Evolutionary conservation across 2,113 vertebrate genomes (phyloP).

Genomic region (Mixornis gularis): DNA sequence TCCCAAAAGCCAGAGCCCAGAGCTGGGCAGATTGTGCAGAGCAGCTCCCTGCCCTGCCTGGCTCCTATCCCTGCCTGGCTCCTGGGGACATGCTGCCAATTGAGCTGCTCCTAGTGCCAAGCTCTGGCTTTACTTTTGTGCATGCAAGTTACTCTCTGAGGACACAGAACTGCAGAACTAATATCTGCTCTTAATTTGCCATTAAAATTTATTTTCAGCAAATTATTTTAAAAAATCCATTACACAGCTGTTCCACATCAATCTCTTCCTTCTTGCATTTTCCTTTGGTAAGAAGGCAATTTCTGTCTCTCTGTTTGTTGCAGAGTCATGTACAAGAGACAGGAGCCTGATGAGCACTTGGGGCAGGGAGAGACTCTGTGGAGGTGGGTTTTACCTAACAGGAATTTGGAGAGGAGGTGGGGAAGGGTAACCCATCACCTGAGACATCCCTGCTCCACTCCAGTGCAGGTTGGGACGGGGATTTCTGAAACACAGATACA

Average conservation of each 20-base stretch:
- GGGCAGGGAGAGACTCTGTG: neutral
- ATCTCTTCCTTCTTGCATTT: slow-evolving; percentile 32
- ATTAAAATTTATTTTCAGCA: slow-evolving; percentile 62
- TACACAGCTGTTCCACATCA: slow-evolving; percentile 30
- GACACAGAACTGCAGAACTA: neutral
- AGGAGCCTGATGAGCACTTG: neutral
- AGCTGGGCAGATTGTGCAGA: neutral
- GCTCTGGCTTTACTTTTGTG: neutral
- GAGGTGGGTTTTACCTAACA: neutral
- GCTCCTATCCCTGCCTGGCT: neutral
- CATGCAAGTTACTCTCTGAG: neutral
- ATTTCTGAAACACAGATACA: neutral
- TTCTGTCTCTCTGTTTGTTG: neutral
- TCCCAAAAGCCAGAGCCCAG: neutral
- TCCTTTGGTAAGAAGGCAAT: neutral
- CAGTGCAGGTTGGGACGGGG: fast-evolving
- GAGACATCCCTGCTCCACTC: neutral
- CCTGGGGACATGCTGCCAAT: fast-evolving
- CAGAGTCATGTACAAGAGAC: neutral
- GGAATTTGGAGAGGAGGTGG: neutral
- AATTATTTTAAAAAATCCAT: slow-evolving; percentile 54
- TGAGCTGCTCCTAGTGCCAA: neutral
- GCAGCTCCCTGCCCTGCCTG: neutral
- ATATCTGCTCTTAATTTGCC: slow-evolving; percentile 33
- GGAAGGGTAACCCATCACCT: neutral